Base-by-base conservation (phyloP, 2,888 invertebrate species). In the Euzophera pinguis region DNA sequence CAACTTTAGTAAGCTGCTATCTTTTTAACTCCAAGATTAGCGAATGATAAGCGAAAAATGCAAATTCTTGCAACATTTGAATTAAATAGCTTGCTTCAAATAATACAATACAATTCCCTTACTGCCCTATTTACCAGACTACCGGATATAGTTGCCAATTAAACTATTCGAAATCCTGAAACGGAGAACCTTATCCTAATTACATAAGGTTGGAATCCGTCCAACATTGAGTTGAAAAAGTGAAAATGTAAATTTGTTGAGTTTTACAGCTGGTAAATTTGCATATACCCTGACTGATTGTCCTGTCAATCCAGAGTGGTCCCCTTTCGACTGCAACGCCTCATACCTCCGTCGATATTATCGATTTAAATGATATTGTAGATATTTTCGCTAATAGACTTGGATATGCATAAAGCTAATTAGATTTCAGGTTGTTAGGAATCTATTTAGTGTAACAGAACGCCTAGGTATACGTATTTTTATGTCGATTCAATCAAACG, bases 281-380 rank as follows among this genome's bases (percentile, higher is more conserved):
- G 69, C 78, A 77, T 77, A 66, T 57, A 42, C 45, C n/a, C 69
- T 71, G 75, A 77, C 73, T 72, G 75, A 78, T 78, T 78, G 77
- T 76, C 62, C 77, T 71, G 76, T 66, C 73, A 65, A 60, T 65
- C 61, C 50, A 35, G 17, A 13, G 7, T 32, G 16, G 22, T n/a
- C 34, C 43, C 42, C 37, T 10, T 50, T 50, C 32, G 9, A 43
- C 8, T 17, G 12, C 43, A 14, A 43, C 13, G 43, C 50, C 39
- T 53, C 14, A 47, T 45, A 47, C 53, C 50, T 53, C 41, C 13
- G 53, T 37, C 32, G 47, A 56, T 58, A 54, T 45, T 47, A n/a
- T 35, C 3, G 48, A 39, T 52, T n/a, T 14, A 42, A 51, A 47
- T 47, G 55, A 56, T 56, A 52, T 52, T 48, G 48, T 29, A 49